Evolutionary conservation across 2,888 invertebrate genomes (phyloP).

Genomic region (Pseudanteris insignis): DNA sequence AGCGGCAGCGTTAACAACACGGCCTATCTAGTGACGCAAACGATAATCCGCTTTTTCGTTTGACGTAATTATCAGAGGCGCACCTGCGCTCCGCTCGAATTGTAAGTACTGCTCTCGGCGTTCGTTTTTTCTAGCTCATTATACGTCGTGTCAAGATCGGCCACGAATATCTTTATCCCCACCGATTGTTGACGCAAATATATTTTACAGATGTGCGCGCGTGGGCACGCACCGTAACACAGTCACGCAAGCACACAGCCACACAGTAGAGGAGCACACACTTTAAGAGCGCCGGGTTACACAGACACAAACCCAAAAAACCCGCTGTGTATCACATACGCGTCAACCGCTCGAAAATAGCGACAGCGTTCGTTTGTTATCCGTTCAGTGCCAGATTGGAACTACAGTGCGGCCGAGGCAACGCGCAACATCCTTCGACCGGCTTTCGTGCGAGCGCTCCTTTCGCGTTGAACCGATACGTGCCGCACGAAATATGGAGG

Average conservation of each 20-base stretch:
- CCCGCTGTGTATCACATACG: constrained; percentile 4
- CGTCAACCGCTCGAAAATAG: constrained; percentile 10
- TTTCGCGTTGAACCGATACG: constrained; percentile 67
- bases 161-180: constrained; percentile 39
- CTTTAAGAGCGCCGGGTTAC: neutral
- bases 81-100: constrained; percentile 40
- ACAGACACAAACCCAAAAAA: constrained; percentile 1
- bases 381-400: constrained; percentile 15
- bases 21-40: constrained; percentile 17
- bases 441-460: constrained; percentile 57
- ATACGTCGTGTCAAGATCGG: constrained; percentile 37
- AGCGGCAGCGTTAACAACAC: constrained; percentile 12
- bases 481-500: constrained; percentile 67
- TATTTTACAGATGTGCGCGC: constrained; percentile 27
- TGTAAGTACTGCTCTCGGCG: constrained; percentile 17
- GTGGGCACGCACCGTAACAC: constrained; percentile 11
- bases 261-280: neutral
- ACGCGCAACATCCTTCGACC: constrained; percentile 53
- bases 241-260: constrained; percentile 4
- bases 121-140: constrained; percentile 27
- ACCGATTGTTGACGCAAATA: constrained; percentile 34
- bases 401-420: constrained; percentile 37
- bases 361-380: constrained; percentile 18
- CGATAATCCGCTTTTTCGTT: constrained; percentile 26
- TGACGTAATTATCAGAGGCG: constrained; percentile 22